These are phyloP conservation scores for Ennomos erosarius DNA, from an alignment of 2,888 invertebrate species.

Conservation along the genomic window DNA sequence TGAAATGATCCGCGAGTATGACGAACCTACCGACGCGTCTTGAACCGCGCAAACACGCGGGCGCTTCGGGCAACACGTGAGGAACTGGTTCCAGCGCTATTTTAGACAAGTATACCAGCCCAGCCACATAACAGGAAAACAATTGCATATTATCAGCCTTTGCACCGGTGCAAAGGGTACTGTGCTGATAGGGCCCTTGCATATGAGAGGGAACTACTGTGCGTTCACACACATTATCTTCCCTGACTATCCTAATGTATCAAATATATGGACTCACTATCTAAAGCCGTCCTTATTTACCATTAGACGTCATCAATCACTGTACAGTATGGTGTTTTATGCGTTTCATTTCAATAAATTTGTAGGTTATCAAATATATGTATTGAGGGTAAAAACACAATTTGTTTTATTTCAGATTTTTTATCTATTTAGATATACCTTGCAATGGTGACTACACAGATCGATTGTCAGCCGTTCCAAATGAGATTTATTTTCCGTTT, in stretches of 20 bases:
- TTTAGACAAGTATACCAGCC: conserved; percentile 44
- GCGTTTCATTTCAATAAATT: conserved; percentile 28
- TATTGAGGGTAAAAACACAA: conserved; percentile 56
- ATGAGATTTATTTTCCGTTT: conserved; percentile 43
- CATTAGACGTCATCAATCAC: conserved; percentile 27
- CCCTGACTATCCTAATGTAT: no score
- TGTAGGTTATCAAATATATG: conserved; percentile 41
- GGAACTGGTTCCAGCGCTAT: conserved; percentile 62
- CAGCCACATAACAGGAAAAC: conserved; percentile 2
- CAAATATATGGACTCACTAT: background rate
- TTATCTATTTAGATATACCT: conserved; percentile 34
- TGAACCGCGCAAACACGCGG: conserved; percentile 57
- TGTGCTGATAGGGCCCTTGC: no score
- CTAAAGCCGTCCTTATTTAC: conserved; percentile 20
- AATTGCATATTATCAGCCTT: background rate
- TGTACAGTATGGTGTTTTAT: conserved; percentile 28
- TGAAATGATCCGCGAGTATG: conserved; percentile 66
- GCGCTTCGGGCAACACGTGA: conserved; percentile 50
- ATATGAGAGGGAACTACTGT: no score
- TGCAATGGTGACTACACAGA: conserved; percentile 19
- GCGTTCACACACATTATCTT: no score
- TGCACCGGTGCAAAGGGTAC: no score
- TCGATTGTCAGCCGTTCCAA: conserved; percentile 32
- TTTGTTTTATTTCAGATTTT: conserved; percentile 43
- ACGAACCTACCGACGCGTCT: conserved; percentile 60